Percentiles rank a stretch among this genome's conserved stretches.
These are phyloP conservation scores for Trissolcus brochymenae DNA, from an alignment of 2,888 invertebrate genomes.

Conservation along the genomic window DNA sequence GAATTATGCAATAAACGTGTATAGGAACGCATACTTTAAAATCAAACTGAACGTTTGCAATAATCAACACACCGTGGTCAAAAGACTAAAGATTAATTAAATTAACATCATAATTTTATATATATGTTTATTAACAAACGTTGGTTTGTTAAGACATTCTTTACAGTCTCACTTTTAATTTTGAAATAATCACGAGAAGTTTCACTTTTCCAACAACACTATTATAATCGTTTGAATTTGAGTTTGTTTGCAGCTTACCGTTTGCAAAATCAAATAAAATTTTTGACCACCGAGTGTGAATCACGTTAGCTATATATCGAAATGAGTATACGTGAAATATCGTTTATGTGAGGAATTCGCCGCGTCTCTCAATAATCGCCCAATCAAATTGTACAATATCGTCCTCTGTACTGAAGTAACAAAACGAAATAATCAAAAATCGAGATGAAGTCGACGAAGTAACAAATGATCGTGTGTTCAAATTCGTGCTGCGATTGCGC, in stretches of 20 bases:
- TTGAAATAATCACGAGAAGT: too few relatives aligned
- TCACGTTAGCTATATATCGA: too few relatives aligned
- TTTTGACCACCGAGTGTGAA: too few relatives aligned
- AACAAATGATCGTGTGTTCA: constrained; percentile 31
- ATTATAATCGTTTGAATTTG: too few relatives aligned
- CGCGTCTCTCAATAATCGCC: neutral
- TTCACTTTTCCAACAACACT: too few relatives aligned
- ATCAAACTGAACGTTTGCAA: constrained; percentile 45
- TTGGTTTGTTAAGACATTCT: too few relatives aligned
- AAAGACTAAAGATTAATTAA: neutral
- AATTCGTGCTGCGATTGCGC: constrained; percentile 18
- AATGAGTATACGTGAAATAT: neutral
- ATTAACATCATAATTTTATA: too few relatives aligned
- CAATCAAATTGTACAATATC: neutral
- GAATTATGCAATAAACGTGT: constrained; percentile 45
- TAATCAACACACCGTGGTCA: constrained; percentile 28
- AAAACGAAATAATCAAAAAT: neutral
- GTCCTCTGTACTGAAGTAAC: neutral
- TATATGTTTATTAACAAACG: too few relatives aligned
- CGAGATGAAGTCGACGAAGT: constrained; percentile 22
- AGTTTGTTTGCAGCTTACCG: too few relatives aligned
- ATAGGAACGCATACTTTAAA: constrained; percentile 42
- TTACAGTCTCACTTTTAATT: too few relatives aligned
- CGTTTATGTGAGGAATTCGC: too few relatives aligned
- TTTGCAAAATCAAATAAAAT: too few relatives aligned